Base-by-base conservation (phyloP, 1,140 invertebrate species). In the Solenopsis invicta region DNA sequence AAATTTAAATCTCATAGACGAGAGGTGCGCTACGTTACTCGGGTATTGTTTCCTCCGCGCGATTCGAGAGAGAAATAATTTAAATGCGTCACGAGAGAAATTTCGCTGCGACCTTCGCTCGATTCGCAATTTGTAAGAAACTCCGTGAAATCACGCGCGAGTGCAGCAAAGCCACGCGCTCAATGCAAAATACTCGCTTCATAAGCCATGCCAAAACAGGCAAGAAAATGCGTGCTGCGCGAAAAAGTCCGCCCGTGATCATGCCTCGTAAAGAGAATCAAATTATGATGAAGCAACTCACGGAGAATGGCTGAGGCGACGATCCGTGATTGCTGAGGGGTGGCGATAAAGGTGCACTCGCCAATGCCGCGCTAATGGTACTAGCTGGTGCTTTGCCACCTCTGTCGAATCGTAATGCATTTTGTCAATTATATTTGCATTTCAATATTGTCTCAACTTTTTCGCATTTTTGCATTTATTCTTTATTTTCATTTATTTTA, bases 361-460 rank as follows among this genome's bases (percentile, higher is more conserved):
- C 94, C 52, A 97, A 93, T 10, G 97, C 96, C 21, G 97, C 96
- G 41, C 97, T 96, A 85, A 97, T 97, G 4, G 96, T 96, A 92
- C 96, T 96, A 41, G 96, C 96, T 56, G 97, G 97, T 86, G 96
- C 94, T 93, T 96, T 96, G 18, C 95, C 95, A 90, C 96, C 96
- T 64, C 97, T 97, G 92, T 37, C 93, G 18, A 75, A 74, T 74
- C 24, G 24, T 18, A 74, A 74, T 37, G 69, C 16, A 24, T n/a
- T 13, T 82, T 24, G 41, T 72, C 41, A 45, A 61, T 41, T 75
- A 41, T 24, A 41, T 24, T 52, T 37, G 41, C 92, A 89, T 69
- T 54, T 41, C 82, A 91, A 87, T 69, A 69, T 78, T n/a, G 18
- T 61, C 18, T 18, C 54, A 74, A 54, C 52, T 84, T 66, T 59